Evolutionary conservation across 2,113 vertebrate genomes (phyloP), one percentile per base, ranked within the genome.

Genomic region (Cygnus atratus): DNA sequence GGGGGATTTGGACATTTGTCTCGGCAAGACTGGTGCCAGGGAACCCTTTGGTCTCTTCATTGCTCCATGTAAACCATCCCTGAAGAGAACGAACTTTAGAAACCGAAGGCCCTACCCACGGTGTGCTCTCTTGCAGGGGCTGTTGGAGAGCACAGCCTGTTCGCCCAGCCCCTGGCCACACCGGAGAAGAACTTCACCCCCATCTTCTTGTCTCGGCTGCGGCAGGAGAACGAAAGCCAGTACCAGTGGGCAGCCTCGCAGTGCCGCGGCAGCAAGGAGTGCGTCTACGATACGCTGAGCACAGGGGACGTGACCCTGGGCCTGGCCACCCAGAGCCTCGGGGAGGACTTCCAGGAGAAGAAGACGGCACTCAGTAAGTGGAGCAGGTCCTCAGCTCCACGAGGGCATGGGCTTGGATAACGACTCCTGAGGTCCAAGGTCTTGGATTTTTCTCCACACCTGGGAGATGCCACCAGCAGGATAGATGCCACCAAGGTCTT

Each of bases 191-290:
- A 88, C 80, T 97, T 97, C 95, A 95, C 77, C n/a, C 96, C 95
- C 48, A 24, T 75, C 87, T 97, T 96, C 94, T 93, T 97, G 87
- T 96, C 95, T 87, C 39, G 2, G 77, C 96, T 97, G 74, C 74
- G 44, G n/a, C 95, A 91, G 88, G 70, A 93, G 70, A 95, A 93
- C 2, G 84, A 93, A 95, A 96, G 77, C 44, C 84, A 62, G 39
- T 97, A 95, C 35, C 61, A 95, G 77, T 87, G 92, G 74, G 93
- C 89, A 84, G 84, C 66, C 39, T 91, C 2, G 0, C 70, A 48
- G 74, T 97, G 96, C 44, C 91, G 0, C 0, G 44, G 87, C 48
- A 93, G 58, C 87, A 96, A 72, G 70, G 96, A 95, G 71, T 97
- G 96, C 58, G 87, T 96, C 89, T 97, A 95, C 0, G 96, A 97